Conservation (phyloP, 2,797 vertebrate genomes). For the Loriculus beryllinus region DNA sequence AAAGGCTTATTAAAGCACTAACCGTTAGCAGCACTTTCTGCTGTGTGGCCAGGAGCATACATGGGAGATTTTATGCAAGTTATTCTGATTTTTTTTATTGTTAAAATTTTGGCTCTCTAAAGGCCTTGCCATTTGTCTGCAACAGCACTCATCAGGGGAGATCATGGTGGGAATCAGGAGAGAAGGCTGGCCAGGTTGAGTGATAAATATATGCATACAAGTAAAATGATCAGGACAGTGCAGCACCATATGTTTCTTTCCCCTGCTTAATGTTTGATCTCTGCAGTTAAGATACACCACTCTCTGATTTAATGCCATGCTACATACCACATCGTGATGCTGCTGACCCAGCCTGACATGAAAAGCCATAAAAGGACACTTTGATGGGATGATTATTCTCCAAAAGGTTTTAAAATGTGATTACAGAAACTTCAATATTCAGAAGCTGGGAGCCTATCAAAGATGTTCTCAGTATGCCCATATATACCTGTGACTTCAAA, state of each 20-base stretch:
- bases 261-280: background rate
- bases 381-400: background rate
- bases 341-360: background rate
- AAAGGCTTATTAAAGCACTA: background rate
- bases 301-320: background rate
- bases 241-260: background rate
- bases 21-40: background rate
- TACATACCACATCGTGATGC: background rate
- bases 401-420: background rate
- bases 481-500: conserved; percentile 6
- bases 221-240: background rate
- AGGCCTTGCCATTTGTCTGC: background rate
- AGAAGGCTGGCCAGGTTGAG: background rate
- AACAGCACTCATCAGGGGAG: background rate
- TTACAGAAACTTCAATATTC: background rate
- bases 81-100: background rate
- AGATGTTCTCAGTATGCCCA: background rate
- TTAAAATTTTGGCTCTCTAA: background rate
- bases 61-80: background rate
- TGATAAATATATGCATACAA: background rate
- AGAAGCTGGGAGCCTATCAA: background rate
- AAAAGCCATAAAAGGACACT: background rate
- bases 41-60: background rate
- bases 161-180: rapidly evolving
- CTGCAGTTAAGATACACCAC: background rate